Evolutionary conservation across 2,113 vertebrate species (phyloP).

Genomic region (Trichomycterus rosablanca): DNA sequence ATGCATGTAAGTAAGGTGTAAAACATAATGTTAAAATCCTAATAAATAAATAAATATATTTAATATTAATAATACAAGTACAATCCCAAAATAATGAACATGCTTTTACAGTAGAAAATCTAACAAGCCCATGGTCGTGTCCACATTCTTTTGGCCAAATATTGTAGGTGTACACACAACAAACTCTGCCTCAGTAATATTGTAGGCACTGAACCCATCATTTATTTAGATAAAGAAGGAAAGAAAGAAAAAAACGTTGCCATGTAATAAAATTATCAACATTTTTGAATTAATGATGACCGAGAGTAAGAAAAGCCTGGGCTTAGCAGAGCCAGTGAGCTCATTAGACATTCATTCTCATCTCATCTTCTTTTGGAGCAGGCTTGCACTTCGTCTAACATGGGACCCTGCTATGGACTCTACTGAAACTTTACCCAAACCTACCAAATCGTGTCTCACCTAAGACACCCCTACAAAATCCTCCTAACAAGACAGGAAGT

Average conservation of each 20-base stretch:
- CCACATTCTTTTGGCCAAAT: too few relatives aligned
- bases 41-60: too few relatives aligned
- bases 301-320: constrained; percentile 87
- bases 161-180: constrained; percentile 66
- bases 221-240: constrained; percentile 84
- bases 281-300: constrained; percentile 99
- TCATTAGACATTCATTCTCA: constrained; percentile 94
- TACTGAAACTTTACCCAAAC: constrained; percentile 72
- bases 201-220: constrained; percentile 77
- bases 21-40: too few relatives aligned
- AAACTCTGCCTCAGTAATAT: constrained; percentile 69
- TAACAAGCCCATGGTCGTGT: too few relatives aligned
- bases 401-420: constrained; percentile 79
- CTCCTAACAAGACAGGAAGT: constrained; percentile 50
- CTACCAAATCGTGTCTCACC: constrained; percentile 41
- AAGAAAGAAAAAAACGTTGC: constrained; percentile 45
- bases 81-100: too few relatives aligned
- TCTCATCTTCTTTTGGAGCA: constrained; percentile 82
- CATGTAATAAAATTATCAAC: constrained; percentile 99
- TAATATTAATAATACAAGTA: too few relatives aligned
- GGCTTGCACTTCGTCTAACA: constrained; percentile 63
- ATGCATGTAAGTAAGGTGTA: too few relatives aligned
- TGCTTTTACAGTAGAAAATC: too few relatives aligned
- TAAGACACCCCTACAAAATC: constrained; percentile 31
- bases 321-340: constrained; percentile 76